These are phyloP conservation scores for Chaetophractus vellerosus DNA, from an alignment of 2,797 vertebrate genomes.

Conservation along the genomic window DNA sequence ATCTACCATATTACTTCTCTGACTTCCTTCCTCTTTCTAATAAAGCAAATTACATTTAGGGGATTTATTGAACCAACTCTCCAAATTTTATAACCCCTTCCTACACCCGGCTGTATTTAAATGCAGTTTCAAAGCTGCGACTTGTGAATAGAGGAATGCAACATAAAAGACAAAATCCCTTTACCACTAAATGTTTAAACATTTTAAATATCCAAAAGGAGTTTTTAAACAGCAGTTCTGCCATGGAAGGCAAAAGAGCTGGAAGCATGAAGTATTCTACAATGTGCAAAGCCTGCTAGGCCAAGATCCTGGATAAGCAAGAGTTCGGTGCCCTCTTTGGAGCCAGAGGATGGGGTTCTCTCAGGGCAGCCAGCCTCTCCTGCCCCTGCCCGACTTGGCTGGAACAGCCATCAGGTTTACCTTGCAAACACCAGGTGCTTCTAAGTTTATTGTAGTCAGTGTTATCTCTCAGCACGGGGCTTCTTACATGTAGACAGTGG, in stretches of 20 bases:
- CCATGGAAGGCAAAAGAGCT: background rate
- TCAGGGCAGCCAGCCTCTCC: background rate
- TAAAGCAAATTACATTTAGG: constrained; percentile 56
- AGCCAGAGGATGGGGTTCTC: background rate
- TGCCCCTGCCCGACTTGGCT: background rate
- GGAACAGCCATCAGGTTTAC: background rate
- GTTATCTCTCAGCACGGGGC: background rate
- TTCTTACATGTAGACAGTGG: constrained; percentile 6
- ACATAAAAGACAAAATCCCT: constrained; percentile 43
- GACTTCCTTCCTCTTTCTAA: constrained; percentile 26
- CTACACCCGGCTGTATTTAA: constrained; percentile 36
- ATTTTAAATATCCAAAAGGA: constrained; percentile 34
- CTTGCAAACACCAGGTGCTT: background rate
- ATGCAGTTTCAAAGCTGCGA: background rate
- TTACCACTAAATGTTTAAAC: constrained; percentile 32
- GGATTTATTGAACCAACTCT: constrained; percentile 54
- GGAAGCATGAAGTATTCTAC: background rate
- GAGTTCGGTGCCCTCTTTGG: background rate
- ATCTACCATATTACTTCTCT: constrained; percentile 1
- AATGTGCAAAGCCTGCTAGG: background rate
- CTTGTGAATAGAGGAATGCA: constrained; percentile 21
- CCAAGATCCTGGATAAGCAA: background rate
- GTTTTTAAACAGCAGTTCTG: background rate
- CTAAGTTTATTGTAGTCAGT: constrained; percentile 5
- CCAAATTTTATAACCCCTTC: constrained; percentile 26